Evolutionary conservation across 2,888 invertebrate genomes (phyloP).

Genomic region (Sylvicola cinctus): DNA sequence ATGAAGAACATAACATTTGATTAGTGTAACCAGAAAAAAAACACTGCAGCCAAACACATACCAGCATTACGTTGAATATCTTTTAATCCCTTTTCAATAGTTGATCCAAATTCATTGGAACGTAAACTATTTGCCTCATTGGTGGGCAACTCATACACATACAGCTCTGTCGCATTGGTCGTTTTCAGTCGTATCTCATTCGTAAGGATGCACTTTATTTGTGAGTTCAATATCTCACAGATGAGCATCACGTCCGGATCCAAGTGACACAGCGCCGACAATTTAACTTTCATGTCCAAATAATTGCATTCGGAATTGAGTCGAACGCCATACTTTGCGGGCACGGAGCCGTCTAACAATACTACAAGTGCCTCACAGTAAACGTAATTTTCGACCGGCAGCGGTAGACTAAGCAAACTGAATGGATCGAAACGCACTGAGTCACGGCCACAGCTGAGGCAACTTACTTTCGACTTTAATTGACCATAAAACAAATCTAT

Average conservation of each 20-base stretch:
- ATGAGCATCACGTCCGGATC: slow-evolving; percentile 40
- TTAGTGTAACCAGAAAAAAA: too few species aligned
- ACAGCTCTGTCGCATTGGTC: slow-evolving; percentile 33
- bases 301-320: slow-evolving; percentile 68
- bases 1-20: too few species aligned
- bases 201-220: slow-evolving; percentile 35
- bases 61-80: slow-evolving; percentile 25
- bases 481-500: slow-evolving; percentile 86
- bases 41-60: slow-evolving; percentile 7
- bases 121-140: slow-evolving; percentile 16
- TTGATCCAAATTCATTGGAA: slow-evolving; percentile 18
- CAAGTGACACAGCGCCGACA: slow-evolving; percentile 41
- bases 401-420: slow-evolving; percentile 70
- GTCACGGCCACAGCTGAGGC: slow-evolving; percentile 61
- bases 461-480: slow-evolving; percentile 67
- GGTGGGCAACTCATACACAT: slow-evolving; percentile 46
- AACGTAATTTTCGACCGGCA: slow-evolving; percentile 75
- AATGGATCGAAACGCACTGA: slow-evolving; percentile 84
- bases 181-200: slow-evolving; percentile 32
- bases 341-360: slow-evolving; percentile 60
- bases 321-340: slow-evolving; percentile 65
- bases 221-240: slow-evolving; percentile 49
- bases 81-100: slow-evolving; percentile 24
- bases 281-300: slow-evolving; percentile 47
- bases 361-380: slow-evolving; percentile 57